A percentile compares a stretch with the other conserved stretches of the same genome.
Conservation (phyloP, 2,113 vertebrate genomes). For the Brachirus orientalis region DNA sequence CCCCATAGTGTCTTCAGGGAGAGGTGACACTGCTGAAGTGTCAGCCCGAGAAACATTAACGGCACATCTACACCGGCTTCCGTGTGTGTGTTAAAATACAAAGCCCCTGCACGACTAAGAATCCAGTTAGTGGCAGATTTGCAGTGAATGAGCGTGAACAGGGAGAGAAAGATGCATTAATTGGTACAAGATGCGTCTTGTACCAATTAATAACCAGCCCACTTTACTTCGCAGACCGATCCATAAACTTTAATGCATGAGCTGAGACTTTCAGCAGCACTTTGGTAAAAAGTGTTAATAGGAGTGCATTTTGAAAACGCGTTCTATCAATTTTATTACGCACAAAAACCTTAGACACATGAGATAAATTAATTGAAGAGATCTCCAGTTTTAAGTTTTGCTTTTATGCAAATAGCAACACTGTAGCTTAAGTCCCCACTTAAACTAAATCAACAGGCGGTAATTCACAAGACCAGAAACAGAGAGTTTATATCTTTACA, state of each 20-base stretch:
- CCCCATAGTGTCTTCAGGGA: constrained; percentile 11
- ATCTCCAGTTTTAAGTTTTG: not conserved
- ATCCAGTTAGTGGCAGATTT: not conserved
- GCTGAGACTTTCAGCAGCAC: not conserved
- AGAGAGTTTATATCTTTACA: constrained; percentile 74
- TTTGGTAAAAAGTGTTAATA: not conserved
- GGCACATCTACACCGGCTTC: not conserved
- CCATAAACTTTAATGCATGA: not conserved
- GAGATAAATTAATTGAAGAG: too few species aligned
- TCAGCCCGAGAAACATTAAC: constrained; percentile 7
- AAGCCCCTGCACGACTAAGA: constrained; percentile 2
- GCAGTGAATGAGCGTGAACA: not conserved
- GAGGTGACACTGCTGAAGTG: constrained; percentile 19
- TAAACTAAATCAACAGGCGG: not conserved
- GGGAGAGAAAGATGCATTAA: too few species aligned
- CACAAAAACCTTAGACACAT: too few species aligned
- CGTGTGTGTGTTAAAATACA: constrained; percentile 24
- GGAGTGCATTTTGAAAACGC: too few species aligned
- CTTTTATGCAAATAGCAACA: not conserved
- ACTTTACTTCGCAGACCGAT: not conserved
- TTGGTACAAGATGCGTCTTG: not conserved
- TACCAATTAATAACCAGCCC: not conserved
- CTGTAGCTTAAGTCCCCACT: not conserved
- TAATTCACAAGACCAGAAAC: not conserved
- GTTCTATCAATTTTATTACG: too few species aligned